Conservation (phyloP, 2,888 invertebrate species). For the Chalcis sispes region DNA sequence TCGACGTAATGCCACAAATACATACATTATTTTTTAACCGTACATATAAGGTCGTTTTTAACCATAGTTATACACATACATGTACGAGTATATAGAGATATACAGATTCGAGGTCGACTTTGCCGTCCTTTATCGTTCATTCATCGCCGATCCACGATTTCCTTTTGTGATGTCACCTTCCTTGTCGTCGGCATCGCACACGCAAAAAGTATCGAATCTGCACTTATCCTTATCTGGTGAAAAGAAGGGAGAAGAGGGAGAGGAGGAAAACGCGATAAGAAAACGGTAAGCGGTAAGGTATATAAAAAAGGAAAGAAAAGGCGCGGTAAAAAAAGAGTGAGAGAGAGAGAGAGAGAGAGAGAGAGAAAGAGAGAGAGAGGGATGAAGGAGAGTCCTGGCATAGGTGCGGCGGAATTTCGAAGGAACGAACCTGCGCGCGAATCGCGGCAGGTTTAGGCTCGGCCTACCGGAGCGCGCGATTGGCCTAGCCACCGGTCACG, state of each 20-base stretch:
- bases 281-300: background rate
- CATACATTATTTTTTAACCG: constrained; percentile 1
- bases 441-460: constrained; percentile 68
- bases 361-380: background rate
- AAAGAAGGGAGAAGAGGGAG: background rate
- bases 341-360: background rate
- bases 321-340: background rate
- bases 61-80: too few relatives aligned
- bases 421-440: constrained; percentile 61
- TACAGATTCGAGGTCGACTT: background rate
- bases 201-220: background rate
- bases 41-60: background rate
- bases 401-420: constrained; percentile 56
- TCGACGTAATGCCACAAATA: constrained; percentile 3
- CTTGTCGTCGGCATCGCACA: background rate
- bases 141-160: too few relatives aligned
- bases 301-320: background rate
- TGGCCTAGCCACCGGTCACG: constrained; percentile 72
- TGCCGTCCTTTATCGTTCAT: background rate
- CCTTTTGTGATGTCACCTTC: too few relatives aligned
- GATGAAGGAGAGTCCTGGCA: constrained; percentile 2
- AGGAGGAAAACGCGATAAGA: background rate
- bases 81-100: too few relatives aligned
- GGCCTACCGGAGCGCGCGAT: constrained; percentile 71
- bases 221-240: constrained; percentile 1